phyloP scores from a whole-genome alignment of 2,113 vertebrate genomes.

The Ammodytes marinus region DNA sequence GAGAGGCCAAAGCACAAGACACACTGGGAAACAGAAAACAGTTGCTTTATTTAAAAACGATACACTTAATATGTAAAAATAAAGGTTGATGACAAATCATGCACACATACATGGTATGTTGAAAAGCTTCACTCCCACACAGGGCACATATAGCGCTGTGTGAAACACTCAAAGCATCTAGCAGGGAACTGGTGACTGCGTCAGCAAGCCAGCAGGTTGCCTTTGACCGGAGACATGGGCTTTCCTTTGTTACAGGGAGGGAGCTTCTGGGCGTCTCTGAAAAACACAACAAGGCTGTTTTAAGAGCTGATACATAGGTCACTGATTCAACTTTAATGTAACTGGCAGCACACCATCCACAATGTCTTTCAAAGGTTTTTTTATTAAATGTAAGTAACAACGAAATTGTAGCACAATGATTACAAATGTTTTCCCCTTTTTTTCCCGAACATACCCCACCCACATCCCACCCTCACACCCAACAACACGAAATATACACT shows the following conservation, averaged over 20 bases:
- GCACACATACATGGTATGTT: constrained; percentile 78
- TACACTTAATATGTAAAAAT: constrained; percentile 22
- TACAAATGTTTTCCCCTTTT: too few species aligned
- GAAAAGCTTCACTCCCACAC: constrained; percentile 24
- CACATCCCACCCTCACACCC: too few species aligned
- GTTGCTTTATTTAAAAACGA: constrained; percentile 64
- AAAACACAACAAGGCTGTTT: constrained; percentile 24
- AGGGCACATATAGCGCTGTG: not conserved
- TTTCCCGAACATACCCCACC: too few species aligned
- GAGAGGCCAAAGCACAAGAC: not conserved
- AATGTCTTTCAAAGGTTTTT: too few species aligned
- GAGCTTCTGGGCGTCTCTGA: constrained; percentile 87
- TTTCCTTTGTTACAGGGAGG: constrained; percentile 80
- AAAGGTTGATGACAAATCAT: constrained; percentile 26
- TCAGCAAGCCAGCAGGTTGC: constrained; percentile 85
- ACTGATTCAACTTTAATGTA: not conserved
- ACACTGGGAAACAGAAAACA: not conserved
- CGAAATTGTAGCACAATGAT: too few species aligned
- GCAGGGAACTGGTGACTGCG: constrained; percentile 65
- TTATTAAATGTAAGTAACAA: too few species aligned
- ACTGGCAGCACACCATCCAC: not conserved
- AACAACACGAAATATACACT: too few species aligned
- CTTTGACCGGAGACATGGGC: constrained; percentile 88
- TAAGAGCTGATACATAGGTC: not conserved
- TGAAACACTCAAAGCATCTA: not conserved